Percentiles rank a stretch among this genome's conserved stretches.
phyloP scores from a whole-genome alignment of 1,140 invertebrate genomes.

The Steinernema feltiae region DNA sequence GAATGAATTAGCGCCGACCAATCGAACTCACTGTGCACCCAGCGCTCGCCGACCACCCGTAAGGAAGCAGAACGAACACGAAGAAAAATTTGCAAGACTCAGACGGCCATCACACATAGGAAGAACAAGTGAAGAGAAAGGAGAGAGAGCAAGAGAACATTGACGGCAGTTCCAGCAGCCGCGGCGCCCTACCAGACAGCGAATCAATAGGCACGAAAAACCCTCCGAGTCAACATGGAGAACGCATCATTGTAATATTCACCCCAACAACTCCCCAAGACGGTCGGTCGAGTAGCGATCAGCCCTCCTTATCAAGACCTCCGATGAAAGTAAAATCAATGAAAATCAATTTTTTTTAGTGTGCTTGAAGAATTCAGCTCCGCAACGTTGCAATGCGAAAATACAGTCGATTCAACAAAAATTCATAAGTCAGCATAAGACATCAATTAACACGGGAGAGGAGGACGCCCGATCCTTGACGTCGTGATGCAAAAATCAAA shows the following conservation, averaged over 20 bases:
- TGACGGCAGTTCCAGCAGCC: conserved; percentile 11
- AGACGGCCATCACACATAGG: not conserved
- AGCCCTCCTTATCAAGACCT: too few species aligned
- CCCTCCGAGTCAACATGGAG: conserved; percentile 1
- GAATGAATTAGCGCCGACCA: not conserved
- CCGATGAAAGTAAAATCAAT: too few species aligned
- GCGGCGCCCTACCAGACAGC: conserved; percentile 12
- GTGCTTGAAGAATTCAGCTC: too few species aligned
- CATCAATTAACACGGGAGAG: too few species aligned
- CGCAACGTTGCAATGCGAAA: too few species aligned
- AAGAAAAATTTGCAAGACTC: not conserved
- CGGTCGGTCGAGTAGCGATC: too few species aligned
- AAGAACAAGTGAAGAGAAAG: not conserved
- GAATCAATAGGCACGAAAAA: conserved; percentile 12
- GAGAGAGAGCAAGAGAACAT: conserved; percentile 7
- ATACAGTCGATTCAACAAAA: not conserved
- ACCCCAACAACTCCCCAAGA: not conserved
- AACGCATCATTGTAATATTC: not conserved
- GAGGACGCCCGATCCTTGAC: not conserved
- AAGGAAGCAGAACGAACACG: conserved; percentile 2
- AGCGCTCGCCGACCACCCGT: not conserved
- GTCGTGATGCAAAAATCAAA: not conserved
- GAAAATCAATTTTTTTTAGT: too few species aligned
- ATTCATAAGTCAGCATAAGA: too few species aligned
- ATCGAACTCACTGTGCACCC: not conserved